Evolutionary conservation across 2,888 invertebrate species (phyloP).

Genomic region (Caenorhabditis imperialis): DNA sequence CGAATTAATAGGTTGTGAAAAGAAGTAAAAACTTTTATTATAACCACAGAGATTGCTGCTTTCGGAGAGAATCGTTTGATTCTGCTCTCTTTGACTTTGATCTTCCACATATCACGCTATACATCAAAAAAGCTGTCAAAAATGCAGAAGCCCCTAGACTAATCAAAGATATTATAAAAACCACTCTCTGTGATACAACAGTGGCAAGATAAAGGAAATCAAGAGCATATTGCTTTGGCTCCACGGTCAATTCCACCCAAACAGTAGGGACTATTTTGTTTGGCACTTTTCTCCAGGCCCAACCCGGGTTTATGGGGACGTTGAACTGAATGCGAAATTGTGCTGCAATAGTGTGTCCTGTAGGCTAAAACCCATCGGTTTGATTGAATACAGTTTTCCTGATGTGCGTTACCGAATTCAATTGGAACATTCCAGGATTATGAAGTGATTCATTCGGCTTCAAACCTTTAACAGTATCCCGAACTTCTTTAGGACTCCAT

Average conservation of each 20-base stretch:
- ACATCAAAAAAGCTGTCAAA: constrained; percentile 3
- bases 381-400: no score
- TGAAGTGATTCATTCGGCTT: constrained; percentile 3
- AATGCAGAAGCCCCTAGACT: constrained; percentile 6
- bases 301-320: constrained; percentile 11
- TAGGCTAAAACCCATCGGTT: constrained; percentile 1
- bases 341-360: constrained; percentile 15
- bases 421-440: constrained; percentile 15
- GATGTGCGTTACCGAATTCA: constrained; percentile 17
- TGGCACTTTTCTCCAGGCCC: constrained; percentile 11
- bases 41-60: no score
- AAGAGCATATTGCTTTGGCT: constrained; percentile 7
- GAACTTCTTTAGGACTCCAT: not conserved
- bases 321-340: constrained; percentile 18
- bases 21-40: no score
- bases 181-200: constrained; percentile 4
- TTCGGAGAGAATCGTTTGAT: not conserved
- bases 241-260: constrained; percentile 5
- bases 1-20: no score
- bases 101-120: not conserved
- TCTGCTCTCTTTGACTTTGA: no score
- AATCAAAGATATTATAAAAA: constrained; percentile 2
- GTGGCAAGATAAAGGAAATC: constrained; percentile 10
- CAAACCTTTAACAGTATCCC: constrained; percentile 5
- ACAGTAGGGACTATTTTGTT: constrained; percentile 7